These are phyloP conservation scores for Chymomyza costata DNA, from an alignment of 1,140 invertebrate species.

Conservation along the genomic window DNA sequence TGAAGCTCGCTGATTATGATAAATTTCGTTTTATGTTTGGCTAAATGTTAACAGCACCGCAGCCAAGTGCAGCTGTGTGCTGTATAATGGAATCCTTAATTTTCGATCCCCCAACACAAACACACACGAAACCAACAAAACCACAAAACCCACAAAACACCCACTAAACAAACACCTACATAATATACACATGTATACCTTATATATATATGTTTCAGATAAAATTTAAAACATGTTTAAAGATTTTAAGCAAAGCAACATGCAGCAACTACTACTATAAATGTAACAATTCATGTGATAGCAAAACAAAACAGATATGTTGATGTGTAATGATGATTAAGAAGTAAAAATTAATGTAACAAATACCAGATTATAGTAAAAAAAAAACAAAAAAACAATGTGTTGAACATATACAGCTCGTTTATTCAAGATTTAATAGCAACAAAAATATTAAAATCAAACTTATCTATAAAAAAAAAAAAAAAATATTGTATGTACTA, in stretches of 20 bases:
- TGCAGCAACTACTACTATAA: slow-evolving; percentile 74
- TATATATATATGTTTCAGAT: slow-evolving; percentile 66
- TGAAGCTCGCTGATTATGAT: slow-evolving; percentile 11
- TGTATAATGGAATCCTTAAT: slow-evolving; percentile 1
- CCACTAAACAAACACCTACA: not conserved
- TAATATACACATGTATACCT: slow-evolving; percentile 26
- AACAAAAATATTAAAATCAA: slow-evolving; percentile 50
- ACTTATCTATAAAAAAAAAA: slow-evolving; percentile 56
- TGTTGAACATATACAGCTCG: slow-evolving; percentile 72
- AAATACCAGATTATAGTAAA: slow-evolving; percentile 28
- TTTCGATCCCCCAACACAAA: slow-evolving; percentile 5
- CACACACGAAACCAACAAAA: slow-evolving; percentile 17
- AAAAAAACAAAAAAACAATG: slow-evolving; percentile 47
- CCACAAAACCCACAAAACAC: slow-evolving; percentile 21
- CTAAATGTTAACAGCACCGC: slow-evolving; percentile 33
- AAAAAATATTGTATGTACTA: not conserved
- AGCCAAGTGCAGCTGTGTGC: slow-evolving; percentile 2
- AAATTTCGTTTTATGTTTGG: slow-evolving; percentile 48
- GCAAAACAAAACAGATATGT: slow-evolving; percentile 70
- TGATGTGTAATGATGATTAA: slow-evolving; percentile 62
- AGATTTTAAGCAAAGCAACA: slow-evolving; percentile 66
- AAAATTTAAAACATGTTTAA: slow-evolving; percentile 68
- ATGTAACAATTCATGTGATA: slow-evolving; percentile 75
- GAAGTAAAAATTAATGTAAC: slow-evolving; percentile 54
- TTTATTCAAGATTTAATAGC: slow-evolving; percentile 53